These are phyloP conservation scores for Lasiommata megera DNA, from an alignment of 2,888 invertebrate genomes.

Conservation along the genomic window DNA sequence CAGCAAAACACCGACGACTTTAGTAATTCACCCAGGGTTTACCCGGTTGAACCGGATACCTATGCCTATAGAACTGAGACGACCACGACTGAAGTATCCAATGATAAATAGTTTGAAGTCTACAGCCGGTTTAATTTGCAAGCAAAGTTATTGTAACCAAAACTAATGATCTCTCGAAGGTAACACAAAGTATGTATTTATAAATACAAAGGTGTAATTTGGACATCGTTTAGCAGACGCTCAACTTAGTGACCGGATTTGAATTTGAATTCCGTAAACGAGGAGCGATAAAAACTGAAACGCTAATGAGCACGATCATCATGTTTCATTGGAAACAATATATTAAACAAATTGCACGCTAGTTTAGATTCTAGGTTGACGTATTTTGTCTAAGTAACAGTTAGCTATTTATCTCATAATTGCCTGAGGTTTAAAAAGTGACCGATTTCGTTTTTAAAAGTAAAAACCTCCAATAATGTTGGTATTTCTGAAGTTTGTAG, in stretches of 20 bases:
- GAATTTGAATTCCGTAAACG: constrained; percentile 10
- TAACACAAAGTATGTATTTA: constrained; percentile 46
- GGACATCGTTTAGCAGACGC: not conserved
- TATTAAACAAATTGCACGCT: not conserved
- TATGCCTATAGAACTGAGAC: no score
- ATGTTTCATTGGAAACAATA: not conserved
- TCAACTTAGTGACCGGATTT: constrained; percentile 2
- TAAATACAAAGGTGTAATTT: constrained; percentile 29
- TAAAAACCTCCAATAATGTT: no score
- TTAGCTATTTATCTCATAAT: no score
- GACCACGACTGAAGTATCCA: not conserved
- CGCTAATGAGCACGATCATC: constrained; percentile 2
- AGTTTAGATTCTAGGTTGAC: no score
- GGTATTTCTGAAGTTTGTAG: no score
- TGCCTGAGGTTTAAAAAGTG: no score
- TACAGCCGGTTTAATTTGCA: constrained; percentile 40
- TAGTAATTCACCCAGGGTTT: no score
- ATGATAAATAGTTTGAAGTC: not conserved
- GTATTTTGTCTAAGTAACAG: no score
- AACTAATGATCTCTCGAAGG: constrained; percentile 47
- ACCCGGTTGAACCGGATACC: no score
- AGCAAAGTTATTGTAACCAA: constrained; percentile 35
- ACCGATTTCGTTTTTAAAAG: no score
- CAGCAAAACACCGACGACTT: no score
- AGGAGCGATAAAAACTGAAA: constrained; percentile 3